These are phyloP conservation scores for Selene dorsalis DNA, from an alignment of 2,797 vertebrate species.

Conservation along the genomic window DNA sequence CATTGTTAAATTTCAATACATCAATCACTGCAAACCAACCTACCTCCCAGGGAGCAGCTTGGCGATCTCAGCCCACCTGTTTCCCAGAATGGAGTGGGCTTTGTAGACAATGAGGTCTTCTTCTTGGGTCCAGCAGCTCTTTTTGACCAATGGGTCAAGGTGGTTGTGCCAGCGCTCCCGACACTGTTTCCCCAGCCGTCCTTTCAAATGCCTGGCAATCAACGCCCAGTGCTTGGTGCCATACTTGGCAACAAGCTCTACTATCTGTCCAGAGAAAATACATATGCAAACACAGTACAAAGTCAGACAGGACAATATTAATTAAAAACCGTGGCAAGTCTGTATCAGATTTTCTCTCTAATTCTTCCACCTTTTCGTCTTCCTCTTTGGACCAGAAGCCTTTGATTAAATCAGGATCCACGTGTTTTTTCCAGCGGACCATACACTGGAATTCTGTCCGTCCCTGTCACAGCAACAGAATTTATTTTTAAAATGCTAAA, in stretches of 20 bases:
- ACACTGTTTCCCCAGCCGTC: conserved; percentile 93
- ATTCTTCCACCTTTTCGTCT: conserved; percentile 88
- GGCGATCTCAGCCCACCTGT: conserved; percentile 95
- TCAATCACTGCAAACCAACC: not conserved
- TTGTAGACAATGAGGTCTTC: conserved; percentile 94
- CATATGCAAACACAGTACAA: not conserved
- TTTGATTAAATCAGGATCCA: conserved; percentile 90
- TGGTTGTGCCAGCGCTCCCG: conserved; percentile 95
- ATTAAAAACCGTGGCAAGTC: not conserved
- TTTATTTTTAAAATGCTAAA: not conserved
- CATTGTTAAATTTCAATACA: not conserved
- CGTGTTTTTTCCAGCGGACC: conserved; percentile 87
- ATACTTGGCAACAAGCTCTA: conserved; percentile 88
- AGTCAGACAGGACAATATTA: not conserved
- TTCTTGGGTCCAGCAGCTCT: conserved; percentile 91
- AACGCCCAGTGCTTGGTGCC: conserved; percentile 91
- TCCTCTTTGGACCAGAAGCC: conserved; percentile 94
- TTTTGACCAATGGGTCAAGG: conserved; percentile 92
- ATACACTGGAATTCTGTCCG: conserved; percentile 90
- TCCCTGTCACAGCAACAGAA: conserved; percentile 80
- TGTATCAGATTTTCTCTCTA: not conserved
- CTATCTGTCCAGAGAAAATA: conserved; percentile 82
- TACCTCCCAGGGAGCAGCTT: conserved; percentile 95
- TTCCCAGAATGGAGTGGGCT: conserved; percentile 91
- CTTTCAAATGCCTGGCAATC: conserved; percentile 90